Conservation (phyloP, 2,113 vertebrate genomes). For the Siniperca knerii region DNA sequence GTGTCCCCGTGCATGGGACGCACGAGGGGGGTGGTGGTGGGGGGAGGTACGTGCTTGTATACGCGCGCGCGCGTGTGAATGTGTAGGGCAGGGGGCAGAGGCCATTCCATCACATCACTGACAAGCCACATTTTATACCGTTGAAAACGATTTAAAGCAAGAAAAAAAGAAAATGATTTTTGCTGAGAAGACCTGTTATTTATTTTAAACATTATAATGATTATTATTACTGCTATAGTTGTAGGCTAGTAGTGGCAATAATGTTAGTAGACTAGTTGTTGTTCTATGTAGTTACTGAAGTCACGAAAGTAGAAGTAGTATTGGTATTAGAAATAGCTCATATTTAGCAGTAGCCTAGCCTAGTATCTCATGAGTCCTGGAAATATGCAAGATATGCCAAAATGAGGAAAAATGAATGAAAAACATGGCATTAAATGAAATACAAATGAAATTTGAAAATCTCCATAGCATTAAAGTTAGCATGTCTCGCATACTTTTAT, state of each 20-base stretch:
- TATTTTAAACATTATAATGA: neutral
- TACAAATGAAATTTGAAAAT: neutral
- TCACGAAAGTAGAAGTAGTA: neutral
- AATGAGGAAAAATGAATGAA: neutral
- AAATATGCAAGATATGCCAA: neutral
- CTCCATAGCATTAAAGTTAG: neutral
- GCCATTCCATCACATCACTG: conserved; percentile 8
- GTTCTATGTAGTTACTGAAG: neutral
- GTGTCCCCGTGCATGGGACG: conserved; percentile 77
- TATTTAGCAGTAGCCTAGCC: neutral
- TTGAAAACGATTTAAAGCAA: neutral
- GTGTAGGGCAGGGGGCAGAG: neutral
- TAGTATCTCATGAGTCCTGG: neutral
- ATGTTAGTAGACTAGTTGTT: neutral
- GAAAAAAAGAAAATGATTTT: neutral
- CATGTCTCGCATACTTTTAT: neutral
- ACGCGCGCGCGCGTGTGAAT: neutral
- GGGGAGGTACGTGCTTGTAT: neutral
- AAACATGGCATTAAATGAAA: neutral
- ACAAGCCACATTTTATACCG: neutral
- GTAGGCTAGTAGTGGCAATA: neutral
- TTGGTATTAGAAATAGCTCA: neutral
- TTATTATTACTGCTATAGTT: neutral
- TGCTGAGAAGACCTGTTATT: neutral
- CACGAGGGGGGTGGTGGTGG: conserved; percentile 50